Conservation (phyloP, 2,888 invertebrate genomes). For the Eupeodes latifasciatus region DNA sequence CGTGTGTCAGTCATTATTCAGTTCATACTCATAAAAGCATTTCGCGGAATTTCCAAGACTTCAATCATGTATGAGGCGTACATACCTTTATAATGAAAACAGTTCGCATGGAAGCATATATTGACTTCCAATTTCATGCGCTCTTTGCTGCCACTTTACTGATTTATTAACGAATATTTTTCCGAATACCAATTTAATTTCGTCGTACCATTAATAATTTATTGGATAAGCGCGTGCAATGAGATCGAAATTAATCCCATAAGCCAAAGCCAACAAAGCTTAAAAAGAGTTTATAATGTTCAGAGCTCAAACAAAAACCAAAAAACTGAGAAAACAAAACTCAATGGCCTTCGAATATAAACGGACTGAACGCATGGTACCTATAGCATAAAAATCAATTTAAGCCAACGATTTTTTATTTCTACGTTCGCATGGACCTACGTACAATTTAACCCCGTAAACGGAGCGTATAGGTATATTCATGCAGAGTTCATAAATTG, state of each 20-base stretch:
- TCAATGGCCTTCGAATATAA: constrained; percentile 47
- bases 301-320: neutral
- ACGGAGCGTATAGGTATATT: neutral
- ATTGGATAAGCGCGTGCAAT: constrained; percentile 73
- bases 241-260: constrained; percentile 66
- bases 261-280: constrained; percentile 32
- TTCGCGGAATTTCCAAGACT: neutral
- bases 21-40: neutral
- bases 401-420: constrained; percentile 48
- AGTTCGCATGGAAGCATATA: neutral
- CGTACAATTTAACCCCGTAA: too few species aligned
- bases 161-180: constrained; percentile 71
- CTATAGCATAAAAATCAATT: constrained; percentile 64
- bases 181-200: constrained; percentile 74
- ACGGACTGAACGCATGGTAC: constrained; percentile 22
- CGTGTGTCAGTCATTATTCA: neutral
- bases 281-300: constrained; percentile 25
- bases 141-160: constrained; percentile 21
- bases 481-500: constrained; percentile 68
- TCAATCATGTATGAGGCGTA: neutral
- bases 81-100: neutral
- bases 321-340: constrained; percentile 7
- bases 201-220: constrained; percentile 69
- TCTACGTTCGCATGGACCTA: neutral
- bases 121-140: constrained; percentile 62